Evolutionary conservation across 2,888 invertebrate species (phyloP).

Genomic region (Leptothorax acervorum): DNA sequence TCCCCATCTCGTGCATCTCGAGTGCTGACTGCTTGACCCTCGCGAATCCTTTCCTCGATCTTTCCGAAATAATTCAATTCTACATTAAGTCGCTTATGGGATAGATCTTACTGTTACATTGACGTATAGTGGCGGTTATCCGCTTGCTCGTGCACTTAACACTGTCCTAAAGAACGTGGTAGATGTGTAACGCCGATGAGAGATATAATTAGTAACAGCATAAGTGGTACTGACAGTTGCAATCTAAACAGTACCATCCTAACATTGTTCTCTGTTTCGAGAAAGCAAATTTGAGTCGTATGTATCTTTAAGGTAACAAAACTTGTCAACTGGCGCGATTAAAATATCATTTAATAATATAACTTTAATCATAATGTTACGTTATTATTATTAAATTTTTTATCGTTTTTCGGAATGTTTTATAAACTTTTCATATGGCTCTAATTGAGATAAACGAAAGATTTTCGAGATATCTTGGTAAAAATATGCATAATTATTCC

Average conservation of each 20-base stretch:
- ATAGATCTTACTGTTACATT: constrained; percentile 13
- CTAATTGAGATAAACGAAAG: not conserved
- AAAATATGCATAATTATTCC: not conserved
- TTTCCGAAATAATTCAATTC: constrained; percentile 66
- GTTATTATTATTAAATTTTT: not conserved
- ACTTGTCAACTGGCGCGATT: not conserved
- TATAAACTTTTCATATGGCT: not conserved
- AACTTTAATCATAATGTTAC: not conserved
- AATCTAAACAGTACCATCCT: not conserved
- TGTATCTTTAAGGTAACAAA: not conserved
- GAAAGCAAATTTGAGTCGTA: not conserved
- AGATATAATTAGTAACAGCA: constrained; percentile 48
- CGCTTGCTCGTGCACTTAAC: not conserved
- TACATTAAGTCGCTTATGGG: constrained; percentile 46
- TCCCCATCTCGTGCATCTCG: constrained; percentile 28
- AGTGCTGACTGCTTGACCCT: constrained; percentile 47
- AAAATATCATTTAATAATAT: not conserved
- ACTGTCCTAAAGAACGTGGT: constrained; percentile 15
- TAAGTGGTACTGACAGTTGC: not conserved
- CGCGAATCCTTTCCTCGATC: constrained; percentile 25
- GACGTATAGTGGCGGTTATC: constrained; percentile 29
- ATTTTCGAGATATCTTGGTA: not conserved
- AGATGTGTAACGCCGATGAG: constrained; percentile 57
- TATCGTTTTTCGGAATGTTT: not conserved
- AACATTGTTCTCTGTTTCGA: not conserved